Evolutionary conservation across 2,888 invertebrate genomes (phyloP), one percentile per base, ranked within the genome.

Genomic region (Antheraea assamensis): DNA sequence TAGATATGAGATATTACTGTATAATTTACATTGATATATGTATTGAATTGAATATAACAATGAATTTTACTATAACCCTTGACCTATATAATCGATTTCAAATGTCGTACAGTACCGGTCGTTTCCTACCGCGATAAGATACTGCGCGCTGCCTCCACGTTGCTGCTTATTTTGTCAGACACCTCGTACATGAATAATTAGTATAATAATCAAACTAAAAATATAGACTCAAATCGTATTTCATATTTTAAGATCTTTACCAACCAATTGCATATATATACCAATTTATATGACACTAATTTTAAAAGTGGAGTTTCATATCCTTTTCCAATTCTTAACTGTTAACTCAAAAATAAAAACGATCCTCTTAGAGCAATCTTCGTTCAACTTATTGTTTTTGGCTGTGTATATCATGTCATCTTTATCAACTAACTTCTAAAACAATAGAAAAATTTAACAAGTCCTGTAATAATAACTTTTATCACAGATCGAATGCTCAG

Each of bases 401-500:
- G 5, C 42, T 8, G 7, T 42, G 42, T 42, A 3, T 42, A 35
- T 35, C 7, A 35, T 8, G n/a, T n/a, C n/a, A n/a, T 42, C 42
- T 42, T 42, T 3, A 1, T n/a, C n/a, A n/a, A n/a, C 8, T 42
- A 42, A 42, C 42, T 3, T 42, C 8, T 10, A 21, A 52, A 3
- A 3, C 17, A 49, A 49, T 49, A 49, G 49, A 17, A 49, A n/a
- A 49, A 49, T 49, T 49, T 49, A 49, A 49, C 15, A 19, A 19
- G 49, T 5, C 19, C 7, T 15, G 3, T 17, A 49, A 49, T 3
- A 52, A 21, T n/a, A 21, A 21, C 13, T 52, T 64, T 30, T 64
- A 3, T 70, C 47, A 49, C 80, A 89, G 90, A 77, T 80, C 75
- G 82, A 85, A 66, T 94, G 94, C 74, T 87, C 86, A 3, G 90